Percentiles rank a stretch among this genome's conserved stretches.
phyloP scores from a whole-genome alignment of 2,888 invertebrate genomes.

The Cryptops parisi region DNA sequence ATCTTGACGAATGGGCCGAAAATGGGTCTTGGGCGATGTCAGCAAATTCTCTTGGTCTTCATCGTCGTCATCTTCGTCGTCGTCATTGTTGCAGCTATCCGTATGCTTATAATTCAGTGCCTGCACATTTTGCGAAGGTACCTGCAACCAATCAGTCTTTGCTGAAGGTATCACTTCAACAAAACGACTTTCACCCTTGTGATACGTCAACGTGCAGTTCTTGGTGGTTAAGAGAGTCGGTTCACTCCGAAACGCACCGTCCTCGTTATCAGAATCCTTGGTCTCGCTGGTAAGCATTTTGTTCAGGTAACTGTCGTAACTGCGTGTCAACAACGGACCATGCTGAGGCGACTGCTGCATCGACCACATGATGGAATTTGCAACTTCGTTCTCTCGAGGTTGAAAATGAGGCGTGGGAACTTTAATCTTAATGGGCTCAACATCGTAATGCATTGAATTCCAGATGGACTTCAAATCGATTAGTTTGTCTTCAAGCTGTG shows the following conservation, averaged over 20 bases:
- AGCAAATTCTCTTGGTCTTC: slow-evolving; percentile 51
- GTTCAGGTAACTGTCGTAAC: slow-evolving; percentile 18
- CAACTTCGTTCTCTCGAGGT: neutral
- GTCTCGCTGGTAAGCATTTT: slow-evolving; percentile 2
- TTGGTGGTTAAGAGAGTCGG: slow-evolving; percentile 10
- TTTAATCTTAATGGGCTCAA: neutral
- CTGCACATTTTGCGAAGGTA: neutral
- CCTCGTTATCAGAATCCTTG: neutral
- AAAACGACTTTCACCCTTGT: slow-evolving; percentile 19
- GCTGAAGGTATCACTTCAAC: slow-evolving; percentile 17
- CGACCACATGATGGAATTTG: neutral
- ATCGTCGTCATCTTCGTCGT: slow-evolving; percentile 31
- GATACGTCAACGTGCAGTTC: slow-evolving; percentile 18
- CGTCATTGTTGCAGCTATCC: slow-evolving; percentile 9
- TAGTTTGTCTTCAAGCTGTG: slow-evolving; percentile 2
- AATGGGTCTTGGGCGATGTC: slow-evolving; percentile 64
- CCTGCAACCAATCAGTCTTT: neutral
- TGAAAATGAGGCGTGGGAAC: neutral
- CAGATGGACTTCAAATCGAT: slow-evolving; percentile 8
- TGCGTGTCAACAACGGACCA: slow-evolving; percentile 10
- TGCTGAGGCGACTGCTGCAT: neutral
- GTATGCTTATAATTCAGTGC: neutral
- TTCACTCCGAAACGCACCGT: slow-evolving; percentile 11
- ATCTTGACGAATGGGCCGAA: slow-evolving; percentile 55
- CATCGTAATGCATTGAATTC: neutral